These are phyloP conservation scores for Ivindomyrus marchei DNA, from an alignment of 2,113 vertebrate species.

Conservation along the genomic window DNA sequence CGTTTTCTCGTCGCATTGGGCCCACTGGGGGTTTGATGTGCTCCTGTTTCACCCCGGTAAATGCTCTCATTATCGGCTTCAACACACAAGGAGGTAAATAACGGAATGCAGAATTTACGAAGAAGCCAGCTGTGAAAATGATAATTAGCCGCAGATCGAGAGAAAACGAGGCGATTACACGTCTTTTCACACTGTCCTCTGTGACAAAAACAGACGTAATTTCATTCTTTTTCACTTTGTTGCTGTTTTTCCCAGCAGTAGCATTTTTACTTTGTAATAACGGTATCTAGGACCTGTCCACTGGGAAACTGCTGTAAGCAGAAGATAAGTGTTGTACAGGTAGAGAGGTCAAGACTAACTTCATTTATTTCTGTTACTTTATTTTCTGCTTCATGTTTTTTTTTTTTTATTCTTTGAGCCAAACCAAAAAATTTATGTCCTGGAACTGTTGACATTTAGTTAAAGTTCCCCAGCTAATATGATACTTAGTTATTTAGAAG, in stretches of 20 bases:
- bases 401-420: background rate
- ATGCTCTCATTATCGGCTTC: slow-evolving; percentile 8
- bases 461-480: background rate
- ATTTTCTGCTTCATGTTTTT: background rate
- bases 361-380: background rate
- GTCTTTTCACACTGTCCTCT: background rate
- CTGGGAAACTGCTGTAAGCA: background rate
- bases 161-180: background rate
- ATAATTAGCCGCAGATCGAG: slow-evolving; percentile 1
- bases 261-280: background rate
- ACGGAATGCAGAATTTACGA: background rate
- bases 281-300: slow-evolving; percentile 1
- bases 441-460: background rate
- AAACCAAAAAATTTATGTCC: background rate
- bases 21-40: background rate
- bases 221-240: background rate
- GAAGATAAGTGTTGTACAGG: background rate
- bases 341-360: background rate
- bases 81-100: slow-evolving; percentile 12
- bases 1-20: background rate
- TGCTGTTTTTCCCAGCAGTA: background rate
- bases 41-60: slow-evolving; percentile 12
- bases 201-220: background rate
- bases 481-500: background rate
- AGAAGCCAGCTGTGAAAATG: background rate